These are phyloP conservation scores for Rhingia rostrata DNA, from an alignment of 2,888 invertebrate species.

Conservation along the genomic window DNA sequence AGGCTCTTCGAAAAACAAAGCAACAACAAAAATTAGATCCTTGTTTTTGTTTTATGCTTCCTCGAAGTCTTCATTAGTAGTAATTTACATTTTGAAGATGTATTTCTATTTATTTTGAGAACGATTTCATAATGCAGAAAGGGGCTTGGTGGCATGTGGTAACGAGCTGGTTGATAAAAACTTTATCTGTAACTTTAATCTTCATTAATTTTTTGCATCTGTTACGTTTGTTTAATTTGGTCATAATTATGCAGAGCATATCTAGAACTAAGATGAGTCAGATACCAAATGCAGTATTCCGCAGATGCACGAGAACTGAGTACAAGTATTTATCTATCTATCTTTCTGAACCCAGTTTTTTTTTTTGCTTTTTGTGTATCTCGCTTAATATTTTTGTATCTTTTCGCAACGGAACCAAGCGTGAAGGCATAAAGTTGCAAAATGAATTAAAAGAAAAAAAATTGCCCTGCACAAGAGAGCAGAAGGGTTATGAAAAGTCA, in stretches of 20 bases:
- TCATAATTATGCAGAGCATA: conserved; percentile 58
- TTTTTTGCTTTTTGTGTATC: not conserved
- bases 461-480: not conserved
- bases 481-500: conserved; percentile 67
- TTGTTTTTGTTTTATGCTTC: not conserved
- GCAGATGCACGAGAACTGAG: not conserved
- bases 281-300: conserved; percentile 14
- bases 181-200: conserved; percentile 46
- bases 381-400: conserved; percentile 11
- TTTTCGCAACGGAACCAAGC: conserved; percentile 20
- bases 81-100: conserved; percentile 62
- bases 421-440: conserved; percentile 43
- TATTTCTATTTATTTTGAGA: conserved; percentile 49
- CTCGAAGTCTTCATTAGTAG: conserved; percentile 45
- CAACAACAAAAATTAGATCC: not conserved
- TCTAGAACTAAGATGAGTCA: conserved; percentile 12
- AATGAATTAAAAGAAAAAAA: conserved; percentile 14
- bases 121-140: conserved; percentile 43
- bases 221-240: conserved; percentile 51
- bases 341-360: not conserved
- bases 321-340: conserved; percentile 10
- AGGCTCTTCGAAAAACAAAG: not conserved
- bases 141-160: not conserved
- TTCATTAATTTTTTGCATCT: conserved; percentile 9
- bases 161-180: conserved; percentile 3